These are phyloP conservation scores for Passer montanus DNA, from an alignment of 2,113 vertebrate genomes.

Conservation along the genomic window DNA sequence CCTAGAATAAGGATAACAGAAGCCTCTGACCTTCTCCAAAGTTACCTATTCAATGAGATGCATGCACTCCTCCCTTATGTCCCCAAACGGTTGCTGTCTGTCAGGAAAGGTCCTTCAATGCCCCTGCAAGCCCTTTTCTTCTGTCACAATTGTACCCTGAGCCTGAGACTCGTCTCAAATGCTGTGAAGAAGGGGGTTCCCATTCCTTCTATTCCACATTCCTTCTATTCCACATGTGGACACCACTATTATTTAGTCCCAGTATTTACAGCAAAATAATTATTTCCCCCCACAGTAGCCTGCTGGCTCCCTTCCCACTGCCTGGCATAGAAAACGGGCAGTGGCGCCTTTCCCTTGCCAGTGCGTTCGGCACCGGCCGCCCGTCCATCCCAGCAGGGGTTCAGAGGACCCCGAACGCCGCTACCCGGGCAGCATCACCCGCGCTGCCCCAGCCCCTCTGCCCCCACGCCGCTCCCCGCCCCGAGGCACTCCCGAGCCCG, in stretches of 20 bases:
- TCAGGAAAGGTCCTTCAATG: background rate
- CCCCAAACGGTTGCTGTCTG: background rate
- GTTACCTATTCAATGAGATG: background rate
- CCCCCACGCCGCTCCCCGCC: too few species aligned
- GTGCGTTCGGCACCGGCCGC: background rate
- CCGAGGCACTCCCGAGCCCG: background rate
- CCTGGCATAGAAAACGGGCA: too few species aligned
- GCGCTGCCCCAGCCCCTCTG: background rate
- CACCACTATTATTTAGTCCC: background rate
- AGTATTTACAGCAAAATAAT: background rate
- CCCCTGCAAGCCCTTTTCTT: background rate
- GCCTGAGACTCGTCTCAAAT: background rate
- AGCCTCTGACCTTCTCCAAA: conserved; percentile 7
- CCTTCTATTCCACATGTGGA: background rate
- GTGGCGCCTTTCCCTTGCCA: background rate
- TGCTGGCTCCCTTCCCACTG: background rate
- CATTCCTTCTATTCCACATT: background rate
- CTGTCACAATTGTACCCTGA: background rate
- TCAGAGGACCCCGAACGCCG: background rate
- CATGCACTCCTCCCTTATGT: background rate
- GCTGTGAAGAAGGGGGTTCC: background rate
- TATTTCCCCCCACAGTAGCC: background rate
- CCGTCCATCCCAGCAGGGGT: background rate
- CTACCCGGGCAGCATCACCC: background rate
- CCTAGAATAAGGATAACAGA: background rate